phyloP scores from a whole-genome alignment of 1,140 invertebrate genomes.

The Aphaenogaster floridana region DNA sequence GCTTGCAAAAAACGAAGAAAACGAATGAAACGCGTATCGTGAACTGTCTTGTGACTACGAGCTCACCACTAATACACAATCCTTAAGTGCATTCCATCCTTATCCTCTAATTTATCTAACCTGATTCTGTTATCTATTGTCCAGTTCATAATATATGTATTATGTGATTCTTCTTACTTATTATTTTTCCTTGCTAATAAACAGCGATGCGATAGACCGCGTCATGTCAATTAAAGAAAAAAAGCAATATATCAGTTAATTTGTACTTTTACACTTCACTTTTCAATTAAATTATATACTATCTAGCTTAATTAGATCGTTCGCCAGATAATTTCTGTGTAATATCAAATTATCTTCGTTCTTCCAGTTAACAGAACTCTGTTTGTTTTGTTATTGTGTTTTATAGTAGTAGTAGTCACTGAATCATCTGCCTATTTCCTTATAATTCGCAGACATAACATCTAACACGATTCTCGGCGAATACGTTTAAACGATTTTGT shows the following conservation, averaged over 20 bases:
- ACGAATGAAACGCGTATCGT: not conserved
- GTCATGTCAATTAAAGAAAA: not conserved
- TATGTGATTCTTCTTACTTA: not conserved
- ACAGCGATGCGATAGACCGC: not conserved
- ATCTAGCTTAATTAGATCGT: not conserved
- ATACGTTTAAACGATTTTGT: constrained; percentile 4
- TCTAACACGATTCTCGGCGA: not conserved
- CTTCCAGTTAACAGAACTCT: not conserved
- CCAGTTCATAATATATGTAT: not conserved
- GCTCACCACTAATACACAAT: not conserved
- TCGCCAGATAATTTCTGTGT: not conserved
- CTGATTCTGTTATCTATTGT: not conserved
- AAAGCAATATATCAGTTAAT: not conserved
- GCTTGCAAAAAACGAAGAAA: constrained; percentile 15
- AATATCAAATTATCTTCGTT: not conserved
- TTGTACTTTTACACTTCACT: not conserved
- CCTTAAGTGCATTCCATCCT: constrained; percentile 14
- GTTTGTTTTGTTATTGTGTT: not conserved
- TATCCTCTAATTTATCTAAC: not conserved
- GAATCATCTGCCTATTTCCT: constrained; percentile 7
- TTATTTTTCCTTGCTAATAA: not conserved
- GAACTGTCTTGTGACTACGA: not conserved
- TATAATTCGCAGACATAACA: not conserved
- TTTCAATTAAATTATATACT: not conserved
- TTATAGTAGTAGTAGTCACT: not conserved